Conservation (phyloP, 2,797 vertebrate species). For the Sparidentex hasta region DNA sequence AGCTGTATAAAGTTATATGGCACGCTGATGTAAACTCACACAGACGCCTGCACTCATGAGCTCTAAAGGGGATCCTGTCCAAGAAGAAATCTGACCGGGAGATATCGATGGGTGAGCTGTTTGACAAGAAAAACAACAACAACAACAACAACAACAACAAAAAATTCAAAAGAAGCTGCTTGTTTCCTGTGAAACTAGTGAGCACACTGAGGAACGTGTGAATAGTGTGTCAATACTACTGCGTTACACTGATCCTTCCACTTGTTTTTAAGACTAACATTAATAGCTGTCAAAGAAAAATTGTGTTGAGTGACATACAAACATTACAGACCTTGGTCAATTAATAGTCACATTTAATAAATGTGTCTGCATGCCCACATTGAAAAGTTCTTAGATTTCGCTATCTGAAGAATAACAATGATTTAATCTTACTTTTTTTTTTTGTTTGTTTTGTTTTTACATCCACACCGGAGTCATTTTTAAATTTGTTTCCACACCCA, state of each 20-base stretch:
- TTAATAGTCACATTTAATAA: constrained; percentile 81
- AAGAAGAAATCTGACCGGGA: constrained; percentile 38
- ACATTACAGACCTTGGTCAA: constrained; percentile 81
- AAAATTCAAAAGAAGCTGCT: constrained; percentile 26
- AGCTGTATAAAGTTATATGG: constrained; percentile 58
- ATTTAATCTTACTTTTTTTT: constrained; percentile 62
- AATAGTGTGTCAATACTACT: constrained; percentile 60
- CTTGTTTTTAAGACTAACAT: constrained; percentile 57
- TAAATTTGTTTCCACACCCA: constrained; percentile 75
- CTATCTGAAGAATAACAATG: constrained; percentile 79
- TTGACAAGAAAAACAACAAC: background rate
- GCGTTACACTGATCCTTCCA: constrained; percentile 40
- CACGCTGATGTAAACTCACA: constrained; percentile 64
- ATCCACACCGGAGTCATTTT: constrained; percentile 74
- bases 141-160: background rate
- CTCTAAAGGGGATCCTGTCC: constrained; percentile 66
- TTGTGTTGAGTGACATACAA: constrained; percentile 73
- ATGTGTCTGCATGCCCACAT: constrained; percentile 84
- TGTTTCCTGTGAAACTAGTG: constrained; percentile 49
- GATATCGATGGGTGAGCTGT: constrained; percentile 32
- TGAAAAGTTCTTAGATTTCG: constrained; percentile 75
- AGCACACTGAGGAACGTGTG: constrained; percentile 60
- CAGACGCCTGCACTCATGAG: constrained; percentile 54
- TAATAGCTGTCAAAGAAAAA: constrained; percentile 71
- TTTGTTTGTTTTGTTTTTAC: constrained; percentile 60